phyloP scores from a whole-genome alignment of 2,888 invertebrate species.

The Galerucella nymphaeae region DNA sequence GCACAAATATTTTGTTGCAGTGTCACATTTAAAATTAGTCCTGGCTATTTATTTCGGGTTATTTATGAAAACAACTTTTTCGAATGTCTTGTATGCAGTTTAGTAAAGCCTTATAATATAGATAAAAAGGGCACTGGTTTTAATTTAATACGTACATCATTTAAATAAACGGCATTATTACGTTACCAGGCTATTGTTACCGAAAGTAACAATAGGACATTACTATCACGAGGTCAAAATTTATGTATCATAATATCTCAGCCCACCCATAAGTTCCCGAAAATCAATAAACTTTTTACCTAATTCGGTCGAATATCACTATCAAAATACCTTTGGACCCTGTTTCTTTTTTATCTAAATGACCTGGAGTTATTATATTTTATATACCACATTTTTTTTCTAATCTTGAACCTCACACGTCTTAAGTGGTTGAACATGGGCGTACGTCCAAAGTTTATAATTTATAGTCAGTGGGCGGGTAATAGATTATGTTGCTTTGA shows the following conservation, averaged over 20 bases:
- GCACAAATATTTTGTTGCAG: conserved; percentile 1
- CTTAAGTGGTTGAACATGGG: conserved; percentile 6
- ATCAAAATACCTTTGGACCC: neutral
- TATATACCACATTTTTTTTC: conserved; percentile 2
- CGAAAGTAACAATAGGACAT: conserved; percentile 6
- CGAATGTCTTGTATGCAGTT: neutral
- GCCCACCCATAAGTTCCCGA: conserved; percentile 1
- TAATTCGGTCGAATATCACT: conserved; percentile 1
- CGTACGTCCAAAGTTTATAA: neutral
- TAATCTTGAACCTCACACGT: conserved; percentile 6
- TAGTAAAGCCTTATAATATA: neutral
- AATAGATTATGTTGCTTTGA: neutral
- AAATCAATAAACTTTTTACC: conserved; percentile 3
- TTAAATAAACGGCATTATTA: neutral
- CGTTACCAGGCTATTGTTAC: neutral
- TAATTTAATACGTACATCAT: neutral
- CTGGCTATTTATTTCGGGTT: neutral
- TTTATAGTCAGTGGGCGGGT: neutral
- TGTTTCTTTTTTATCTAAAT: neutral
- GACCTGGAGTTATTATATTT: neutral
- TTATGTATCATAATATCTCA: conserved; percentile 1
- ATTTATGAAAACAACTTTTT: neutral
- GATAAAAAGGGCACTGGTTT: neutral
- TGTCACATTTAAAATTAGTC: conserved; percentile 1
- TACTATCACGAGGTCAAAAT: conserved; percentile 8